Percentiles rank a stretch among this genome's conserved stretches.
These are phyloP conservation scores for Pristionchus arcanus DNA, from an alignment of 2,888 invertebrate genomes.

Conservation along the genomic window DNA sequence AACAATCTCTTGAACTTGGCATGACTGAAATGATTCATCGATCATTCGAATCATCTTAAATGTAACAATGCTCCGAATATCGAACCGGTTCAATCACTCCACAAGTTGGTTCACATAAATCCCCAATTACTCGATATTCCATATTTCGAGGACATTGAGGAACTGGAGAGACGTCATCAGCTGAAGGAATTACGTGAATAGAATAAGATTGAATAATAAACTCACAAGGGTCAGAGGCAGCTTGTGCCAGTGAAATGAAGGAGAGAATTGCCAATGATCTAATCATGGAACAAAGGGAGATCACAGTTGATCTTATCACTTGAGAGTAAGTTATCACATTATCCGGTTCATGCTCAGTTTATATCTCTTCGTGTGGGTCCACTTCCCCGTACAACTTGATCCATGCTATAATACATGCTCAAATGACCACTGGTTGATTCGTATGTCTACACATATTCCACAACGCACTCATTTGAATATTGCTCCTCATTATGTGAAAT, in stretches of 20 bases:
- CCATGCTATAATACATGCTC: not conserved
- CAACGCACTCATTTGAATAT: not conserved
- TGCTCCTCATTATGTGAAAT: not conserved
- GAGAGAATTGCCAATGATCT: not conserved
- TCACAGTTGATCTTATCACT: slow-evolving; percentile 2
- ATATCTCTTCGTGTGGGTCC: not conserved
- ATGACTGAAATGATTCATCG: not conserved
- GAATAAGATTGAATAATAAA: not conserved
- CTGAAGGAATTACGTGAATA: not conserved
- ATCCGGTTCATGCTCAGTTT: slow-evolving; percentile 14
- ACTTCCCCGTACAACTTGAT: slow-evolving; percentile 10
- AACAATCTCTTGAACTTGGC: not conserved
- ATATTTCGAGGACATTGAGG: not conserved
- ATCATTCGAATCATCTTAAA: not conserved
- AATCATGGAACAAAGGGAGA: not conserved
- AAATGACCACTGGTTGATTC: not conserved
- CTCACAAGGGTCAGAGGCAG: not conserved
- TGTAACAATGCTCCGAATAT: not conserved
- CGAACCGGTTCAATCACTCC: not conserved
- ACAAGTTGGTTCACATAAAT: not conserved
- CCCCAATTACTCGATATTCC: not conserved
- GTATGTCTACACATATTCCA: not conserved
- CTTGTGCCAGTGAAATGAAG: not conserved
- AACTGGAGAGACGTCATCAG: not conserved
- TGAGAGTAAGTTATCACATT: not conserved